Percentiles rank a stretch among this genome's conserved stretches.
These are phyloP conservation scores for Myathropa florea DNA, from an alignment of 2,888 invertebrate species.

Conservation along the genomic window DNA sequence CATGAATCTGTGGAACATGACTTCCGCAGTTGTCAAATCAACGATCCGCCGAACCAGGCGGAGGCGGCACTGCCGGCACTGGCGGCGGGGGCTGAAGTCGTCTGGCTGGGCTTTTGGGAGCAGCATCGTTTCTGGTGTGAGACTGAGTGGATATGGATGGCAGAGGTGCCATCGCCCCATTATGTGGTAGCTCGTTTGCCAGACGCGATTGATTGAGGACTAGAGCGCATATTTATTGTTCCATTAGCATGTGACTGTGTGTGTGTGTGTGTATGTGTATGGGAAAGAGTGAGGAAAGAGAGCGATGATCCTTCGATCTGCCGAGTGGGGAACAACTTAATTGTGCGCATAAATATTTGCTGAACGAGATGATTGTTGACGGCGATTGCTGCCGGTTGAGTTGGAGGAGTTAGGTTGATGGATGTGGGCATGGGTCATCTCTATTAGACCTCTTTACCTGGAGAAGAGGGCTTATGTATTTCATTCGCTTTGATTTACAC, in stretches of 20 bases:
- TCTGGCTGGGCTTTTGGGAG: background rate
- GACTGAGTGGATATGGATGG: conserved; percentile 2
- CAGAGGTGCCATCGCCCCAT: conserved; percentile 36
- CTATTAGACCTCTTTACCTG: background rate
- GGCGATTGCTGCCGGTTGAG: background rate
- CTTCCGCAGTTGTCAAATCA: conserved; percentile 70
- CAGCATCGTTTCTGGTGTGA: conserved; percentile 22
- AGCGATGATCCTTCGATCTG: conserved; percentile 23
- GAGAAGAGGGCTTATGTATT: background rate
- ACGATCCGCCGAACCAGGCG: conserved; percentile 15
- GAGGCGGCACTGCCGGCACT: background rate
- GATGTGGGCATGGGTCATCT: background rate
- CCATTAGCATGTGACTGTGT: conserved; percentile 32
- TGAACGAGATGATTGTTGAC: background rate
- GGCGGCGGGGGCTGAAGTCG: background rate
- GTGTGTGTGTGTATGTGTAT: background rate
- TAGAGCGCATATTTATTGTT: conserved; percentile 58
- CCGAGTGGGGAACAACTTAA: conserved; percentile 57
- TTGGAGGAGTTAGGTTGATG: background rate
- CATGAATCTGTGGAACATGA: conserved; percentile 70
- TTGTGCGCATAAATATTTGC: conserved; percentile 34
- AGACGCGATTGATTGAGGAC: conserved; percentile 55
- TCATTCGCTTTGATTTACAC: no score
- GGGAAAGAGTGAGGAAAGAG: background rate
- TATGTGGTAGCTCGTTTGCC: conserved; percentile 54